phyloP scores from a whole-genome alignment of 2,888 invertebrate species.

The Sepiola atlantica region DNA sequence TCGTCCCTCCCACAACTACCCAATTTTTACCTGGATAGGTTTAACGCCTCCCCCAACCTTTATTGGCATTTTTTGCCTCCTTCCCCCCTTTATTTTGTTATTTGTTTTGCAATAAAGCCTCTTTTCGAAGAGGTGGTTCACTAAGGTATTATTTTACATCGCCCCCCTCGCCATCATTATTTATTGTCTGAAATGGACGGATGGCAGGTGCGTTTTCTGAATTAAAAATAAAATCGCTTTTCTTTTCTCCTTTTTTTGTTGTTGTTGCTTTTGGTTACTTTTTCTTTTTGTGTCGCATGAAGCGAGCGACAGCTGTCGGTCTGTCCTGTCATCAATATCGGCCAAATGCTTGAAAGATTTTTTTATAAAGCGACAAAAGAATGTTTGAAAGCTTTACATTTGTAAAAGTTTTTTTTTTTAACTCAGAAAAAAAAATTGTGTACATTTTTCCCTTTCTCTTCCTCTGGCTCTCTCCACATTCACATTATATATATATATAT shows the following conservation, averaged over 20 bases:
- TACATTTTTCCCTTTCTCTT: neutral
- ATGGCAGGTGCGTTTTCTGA: neutral
- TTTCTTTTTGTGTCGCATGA: too few species aligned
- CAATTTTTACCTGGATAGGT: neutral
- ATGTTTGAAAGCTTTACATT: neutral
- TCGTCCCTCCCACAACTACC: neutral
- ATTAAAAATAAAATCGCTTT: neutral
- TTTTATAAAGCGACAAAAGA: neutral
- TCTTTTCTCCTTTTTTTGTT: neutral
- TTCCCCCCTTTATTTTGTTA: too few species aligned
- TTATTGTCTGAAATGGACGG: neutral
- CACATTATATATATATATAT: too few species aligned
- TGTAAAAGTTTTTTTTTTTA: neutral
- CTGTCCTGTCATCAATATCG: neutral
- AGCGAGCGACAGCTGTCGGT: neutral
- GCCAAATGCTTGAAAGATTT: neutral
- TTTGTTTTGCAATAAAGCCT: neutral
- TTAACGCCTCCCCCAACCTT: neutral
- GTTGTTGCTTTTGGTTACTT: too few species aligned
- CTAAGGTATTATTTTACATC: neutral
- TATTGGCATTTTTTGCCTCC: neutral
- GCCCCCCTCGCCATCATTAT: neutral
- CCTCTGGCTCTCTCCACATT: neutral
- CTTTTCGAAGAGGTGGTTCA: neutral
- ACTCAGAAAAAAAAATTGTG: neutral